Evolutionary conservation across 2,888 invertebrate genomes (phyloP).

Genomic region (Acleris cristana): DNA sequence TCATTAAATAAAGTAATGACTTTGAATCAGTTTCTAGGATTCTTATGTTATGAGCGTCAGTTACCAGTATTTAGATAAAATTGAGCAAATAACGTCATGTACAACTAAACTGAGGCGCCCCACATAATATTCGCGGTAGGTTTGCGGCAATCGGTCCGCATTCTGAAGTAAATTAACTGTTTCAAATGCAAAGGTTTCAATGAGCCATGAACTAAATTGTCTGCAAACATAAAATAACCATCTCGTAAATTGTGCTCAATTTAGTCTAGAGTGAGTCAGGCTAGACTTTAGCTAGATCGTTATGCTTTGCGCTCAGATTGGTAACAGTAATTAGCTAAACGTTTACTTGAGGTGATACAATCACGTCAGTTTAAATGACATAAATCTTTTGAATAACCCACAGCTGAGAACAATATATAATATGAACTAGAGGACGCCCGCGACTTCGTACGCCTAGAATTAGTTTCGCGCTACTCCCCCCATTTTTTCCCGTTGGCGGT

Average conservation of each 20-base stretch:
- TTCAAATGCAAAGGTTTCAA: constrained; percentile 43
- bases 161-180: constrained; percentile 13
- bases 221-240: constrained; percentile 72
- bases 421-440: no score
- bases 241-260: constrained; percentile 75
- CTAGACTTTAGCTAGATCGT: constrained; percentile 52
- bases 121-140: constrained; percentile 11
- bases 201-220: constrained; percentile 73
- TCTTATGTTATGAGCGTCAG: no score
- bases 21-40: no score
- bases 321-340: background rate
- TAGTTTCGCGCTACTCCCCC: no score
- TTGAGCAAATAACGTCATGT: background rate
- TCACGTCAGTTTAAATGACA: background rate
- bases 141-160: constrained; percentile 18
- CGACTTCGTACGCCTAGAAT: no score
- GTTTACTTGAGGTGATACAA: background rate
- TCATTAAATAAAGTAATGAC: background rate
- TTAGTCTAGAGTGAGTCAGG: constrained; percentile 60
- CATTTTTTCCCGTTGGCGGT: no score
- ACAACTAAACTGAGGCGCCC: background rate
- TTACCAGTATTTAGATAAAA: no score
- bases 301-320: constrained; percentile 44
- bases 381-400: no score
- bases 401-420: no score